These are phyloP conservation scores for Mus pahari DNA, from an alignment of 2,113 vertebrate species.

Conservation along the genomic window DNA sequence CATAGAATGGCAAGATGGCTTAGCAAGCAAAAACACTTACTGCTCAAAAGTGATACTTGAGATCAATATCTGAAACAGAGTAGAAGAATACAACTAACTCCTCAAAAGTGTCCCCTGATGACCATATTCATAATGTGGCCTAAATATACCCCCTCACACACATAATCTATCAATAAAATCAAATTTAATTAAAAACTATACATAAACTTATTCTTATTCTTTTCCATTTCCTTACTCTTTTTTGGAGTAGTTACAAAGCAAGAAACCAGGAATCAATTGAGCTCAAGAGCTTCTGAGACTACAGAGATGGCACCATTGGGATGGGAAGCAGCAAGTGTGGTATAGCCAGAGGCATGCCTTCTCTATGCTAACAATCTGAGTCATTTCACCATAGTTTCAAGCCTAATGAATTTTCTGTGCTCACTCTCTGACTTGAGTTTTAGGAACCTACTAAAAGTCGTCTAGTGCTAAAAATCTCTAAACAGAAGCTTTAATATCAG, in stretches of 20 bases:
- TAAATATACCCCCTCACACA: background rate
- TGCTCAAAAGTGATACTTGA: background rate
- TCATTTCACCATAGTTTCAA: background rate
- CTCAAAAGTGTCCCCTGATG: background rate
- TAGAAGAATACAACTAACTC: background rate
- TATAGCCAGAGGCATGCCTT: background rate
- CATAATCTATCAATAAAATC: background rate
- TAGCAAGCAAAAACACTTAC: background rate
- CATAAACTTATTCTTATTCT: background rate
- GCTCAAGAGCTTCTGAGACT: background rate
- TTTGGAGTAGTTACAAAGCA: background rate
- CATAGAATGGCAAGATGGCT: background rate
- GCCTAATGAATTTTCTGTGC: background rate
- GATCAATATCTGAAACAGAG: background rate
- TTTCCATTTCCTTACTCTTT: background rate
- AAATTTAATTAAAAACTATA: background rate
- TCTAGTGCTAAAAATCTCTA: background rate
- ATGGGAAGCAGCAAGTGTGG: too few species aligned
- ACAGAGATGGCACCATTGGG: background rate
- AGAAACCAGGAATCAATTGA: background rate
- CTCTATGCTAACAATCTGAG: too few species aligned
- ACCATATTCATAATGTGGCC: background rate
- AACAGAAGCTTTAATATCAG: background rate
- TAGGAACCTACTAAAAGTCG: background rate
- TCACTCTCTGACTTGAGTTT: background rate